Evolutionary conservation across 1,140 invertebrate genomes (phyloP).

Genomic region (Euura saliciscinereae): DNA sequence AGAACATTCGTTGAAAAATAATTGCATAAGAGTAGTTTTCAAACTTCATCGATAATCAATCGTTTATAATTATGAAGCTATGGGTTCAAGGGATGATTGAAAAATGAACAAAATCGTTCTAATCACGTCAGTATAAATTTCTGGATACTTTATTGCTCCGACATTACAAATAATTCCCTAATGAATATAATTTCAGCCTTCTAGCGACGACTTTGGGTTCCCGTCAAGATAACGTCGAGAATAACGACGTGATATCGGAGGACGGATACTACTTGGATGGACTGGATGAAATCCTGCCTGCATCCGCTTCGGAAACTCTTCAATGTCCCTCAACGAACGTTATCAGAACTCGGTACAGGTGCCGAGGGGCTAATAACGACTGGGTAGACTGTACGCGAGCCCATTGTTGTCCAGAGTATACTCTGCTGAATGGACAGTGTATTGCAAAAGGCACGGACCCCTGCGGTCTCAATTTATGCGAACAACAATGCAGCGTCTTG

Average conservation of each 20-base stretch:
- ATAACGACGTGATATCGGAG: background rate
- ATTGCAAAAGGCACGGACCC: constrained; percentile 65
- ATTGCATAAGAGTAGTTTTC: background rate
- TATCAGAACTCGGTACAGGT: constrained; percentile 63
- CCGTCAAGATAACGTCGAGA: background rate
- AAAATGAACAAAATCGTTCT: background rate
- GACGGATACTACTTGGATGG: background rate
- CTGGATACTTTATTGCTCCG: background rate
- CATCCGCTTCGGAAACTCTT: constrained; percentile 54
- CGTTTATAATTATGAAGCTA: background rate
- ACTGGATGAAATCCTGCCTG: constrained; percentile 12
- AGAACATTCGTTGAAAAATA: too few species aligned
- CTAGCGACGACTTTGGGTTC: background rate
- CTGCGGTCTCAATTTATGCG: constrained; percentile 67
- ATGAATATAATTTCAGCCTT: background rate
- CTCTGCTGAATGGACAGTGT: constrained; percentile 62
- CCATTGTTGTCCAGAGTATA: constrained; percentile 64
- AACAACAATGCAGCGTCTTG: constrained; percentile 68
- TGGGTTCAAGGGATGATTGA: background rate
- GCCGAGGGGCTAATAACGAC: constrained; percentile 52
- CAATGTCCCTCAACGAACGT: constrained; percentile 61
- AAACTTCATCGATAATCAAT: background rate
- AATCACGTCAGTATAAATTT: background rate
- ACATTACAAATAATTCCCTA: background rate
- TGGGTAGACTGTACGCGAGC: constrained; percentile 62